Percentiles rank a stretch among this genome's conserved stretches.
phyloP scores from a whole-genome alignment of 2,888 invertebrate species.

The Lepidonotus clava region DNA sequence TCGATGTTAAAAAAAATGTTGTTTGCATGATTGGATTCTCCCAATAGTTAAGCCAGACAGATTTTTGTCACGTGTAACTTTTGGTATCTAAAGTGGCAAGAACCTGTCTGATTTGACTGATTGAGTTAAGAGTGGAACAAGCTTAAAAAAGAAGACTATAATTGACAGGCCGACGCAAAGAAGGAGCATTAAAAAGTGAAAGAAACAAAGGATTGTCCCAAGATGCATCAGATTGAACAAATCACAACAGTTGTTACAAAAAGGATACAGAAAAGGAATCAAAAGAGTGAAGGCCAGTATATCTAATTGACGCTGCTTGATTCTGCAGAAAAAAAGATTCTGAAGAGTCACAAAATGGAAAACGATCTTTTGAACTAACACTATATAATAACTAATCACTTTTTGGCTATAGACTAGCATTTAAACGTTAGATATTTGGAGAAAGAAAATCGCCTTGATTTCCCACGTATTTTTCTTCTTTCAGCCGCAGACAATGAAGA shows the following conservation, averaged over 20 bases:
- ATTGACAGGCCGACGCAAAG: no score
- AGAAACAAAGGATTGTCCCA: no score
- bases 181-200: no score
- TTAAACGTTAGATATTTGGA: slow-evolving; percentile 36
- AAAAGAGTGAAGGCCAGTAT: slow-evolving; percentile 40
- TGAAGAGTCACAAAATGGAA: neutral
- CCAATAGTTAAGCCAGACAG: no score
- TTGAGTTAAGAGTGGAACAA: no score
- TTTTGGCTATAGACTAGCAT: slow-evolving; percentile 27
- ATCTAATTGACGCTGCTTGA: slow-evolving; percentile 34
- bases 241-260: slow-evolving; percentile 25
- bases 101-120: no score
- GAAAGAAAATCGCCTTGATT: slow-evolving; percentile 23
- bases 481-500: slow-evolving; percentile 49
- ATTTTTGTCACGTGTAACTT: no score
- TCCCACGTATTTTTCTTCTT: slow-evolving; percentile 27
- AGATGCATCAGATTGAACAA: no score
- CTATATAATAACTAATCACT: slow-evolving; percentile 1
- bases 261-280: neutral
- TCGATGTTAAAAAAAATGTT: no score
- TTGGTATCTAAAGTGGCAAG: no score
- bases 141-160: no score
- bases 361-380: slow-evolving; percentile 15
- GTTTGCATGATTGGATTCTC: no score
- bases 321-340: neutral